These are phyloP conservation scores for Lepidochrysops patricia DNA, from an alignment of 2,888 invertebrate genomes.

Conservation along the genomic window DNA sequence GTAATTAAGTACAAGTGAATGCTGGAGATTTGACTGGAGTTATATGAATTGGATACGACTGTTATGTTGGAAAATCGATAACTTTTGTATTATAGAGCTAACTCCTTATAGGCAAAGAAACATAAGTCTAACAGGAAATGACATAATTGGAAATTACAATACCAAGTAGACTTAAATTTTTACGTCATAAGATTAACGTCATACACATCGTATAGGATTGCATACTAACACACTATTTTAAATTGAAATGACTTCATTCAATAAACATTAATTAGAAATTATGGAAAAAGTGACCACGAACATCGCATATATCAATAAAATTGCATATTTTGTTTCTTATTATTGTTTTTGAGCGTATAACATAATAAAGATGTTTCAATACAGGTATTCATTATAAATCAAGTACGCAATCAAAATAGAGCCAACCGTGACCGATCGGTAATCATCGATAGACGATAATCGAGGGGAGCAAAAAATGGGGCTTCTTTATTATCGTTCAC, in stretches of 20 bases:
- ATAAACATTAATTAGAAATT: not conserved
- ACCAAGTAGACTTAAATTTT: not conserved
- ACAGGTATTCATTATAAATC: constrained; percentile 46
- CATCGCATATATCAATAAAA: not conserved
- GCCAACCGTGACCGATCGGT: constrained; percentile 41
- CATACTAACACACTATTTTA: not conserved
- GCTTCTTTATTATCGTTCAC: constrained; percentile 57
- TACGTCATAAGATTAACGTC: not conserved
- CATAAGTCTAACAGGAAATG: not conserved
- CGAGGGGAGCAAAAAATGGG: constrained; percentile 45
- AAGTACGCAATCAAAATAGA: constrained; percentile 50
- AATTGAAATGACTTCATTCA: not conserved
- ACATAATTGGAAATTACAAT: not conserved
- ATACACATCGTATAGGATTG: not conserved
- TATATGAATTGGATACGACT: not conserved
- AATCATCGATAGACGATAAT: constrained; percentile 49
- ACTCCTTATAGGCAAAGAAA: not conserved
- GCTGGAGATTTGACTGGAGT: constrained; percentile 17
- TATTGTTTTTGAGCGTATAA: constrained; percentile 26
- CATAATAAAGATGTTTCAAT: constrained; percentile 49
- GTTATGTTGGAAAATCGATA: not conserved
- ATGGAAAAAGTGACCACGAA: not conserved
- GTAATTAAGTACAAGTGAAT: constrained; percentile 56
- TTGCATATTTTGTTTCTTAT: constrained; percentile 17
- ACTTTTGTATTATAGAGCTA: not conserved